These are phyloP conservation scores for Torymus aiolomorphi DNA, from an alignment of 2,888 invertebrate genomes.

Conservation along the genomic window DNA sequence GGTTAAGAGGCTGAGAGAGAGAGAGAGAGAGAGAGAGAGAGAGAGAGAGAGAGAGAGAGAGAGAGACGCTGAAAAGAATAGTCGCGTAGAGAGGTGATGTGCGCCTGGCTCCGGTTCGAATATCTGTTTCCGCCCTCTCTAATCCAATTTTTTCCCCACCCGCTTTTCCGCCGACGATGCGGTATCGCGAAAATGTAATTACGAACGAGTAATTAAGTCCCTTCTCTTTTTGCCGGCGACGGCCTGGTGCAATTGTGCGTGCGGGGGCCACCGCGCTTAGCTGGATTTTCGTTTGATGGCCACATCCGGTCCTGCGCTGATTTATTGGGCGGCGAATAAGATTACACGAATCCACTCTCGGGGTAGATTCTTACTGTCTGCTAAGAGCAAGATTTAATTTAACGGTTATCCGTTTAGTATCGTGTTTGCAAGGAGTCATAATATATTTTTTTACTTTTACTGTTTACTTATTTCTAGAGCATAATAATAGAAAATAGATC, in stretches of 20 bases:
- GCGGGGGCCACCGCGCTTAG: neutral
- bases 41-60: conserved; percentile 12
- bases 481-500: no score
- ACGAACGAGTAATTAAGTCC: conserved; percentile 39
- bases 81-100: neutral
- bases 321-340: neutral
- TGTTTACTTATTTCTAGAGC: no score
- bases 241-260: conserved; percentile 8
- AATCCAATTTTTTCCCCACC: conserved; percentile 41
- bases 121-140: conserved; percentile 33
- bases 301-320: neutral
- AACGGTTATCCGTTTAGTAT: no score
- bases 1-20: conserved; percentile 11
- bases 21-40: neutral
- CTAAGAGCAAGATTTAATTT: no score
- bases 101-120: conserved; percentile 1
- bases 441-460: no score
- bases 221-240: neutral
- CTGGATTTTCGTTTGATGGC: conserved; percentile 30
- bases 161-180: neutral
- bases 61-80: conserved; percentile 40
- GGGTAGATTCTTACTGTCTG: no score
- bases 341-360: neutral
- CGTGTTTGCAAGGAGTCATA: no score
- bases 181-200: conserved; percentile 47